Base-by-base conservation (phyloP, 2,113 vertebrate genomes). In the Phyllopteryx taeniolatus region DNA sequence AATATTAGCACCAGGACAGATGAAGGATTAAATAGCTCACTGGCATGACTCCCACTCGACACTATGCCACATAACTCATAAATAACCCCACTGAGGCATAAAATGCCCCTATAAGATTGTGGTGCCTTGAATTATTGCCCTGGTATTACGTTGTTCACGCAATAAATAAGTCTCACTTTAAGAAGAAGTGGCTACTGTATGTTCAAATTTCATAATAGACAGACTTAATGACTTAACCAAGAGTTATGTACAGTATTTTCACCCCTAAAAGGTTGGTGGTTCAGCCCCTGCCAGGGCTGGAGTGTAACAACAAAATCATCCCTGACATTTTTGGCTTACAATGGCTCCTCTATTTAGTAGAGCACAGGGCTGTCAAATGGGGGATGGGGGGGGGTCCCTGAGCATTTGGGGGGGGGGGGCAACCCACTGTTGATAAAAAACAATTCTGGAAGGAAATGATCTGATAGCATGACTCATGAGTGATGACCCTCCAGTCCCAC, bases 1-100 rank as follows among this genome's bases (percentile, higher is more conserved):
- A 79, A 76, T 79, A 83, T 79, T 82, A 78, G 77, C 84, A 86
- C 79, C 76, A 74, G 71, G 68, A 86, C 67, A 73, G 82, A 83
- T 78, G 76, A 79, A 75, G 79, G 70, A 73, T 72, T 10, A 22
- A 68, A 76, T 84, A 74, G 83, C 75, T 79, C 62, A 4, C 60
- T 86, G 83, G 83, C 87, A 79, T 2, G 35, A 79, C 81, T 87
- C 83, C 79, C 81, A 73, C 80, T 68, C 67, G 31, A 14, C 56
- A 13, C 22, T 57, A n/a, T 4, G 22, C 22, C 31, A 60, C 27
- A 14, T 33, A 17, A 35, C 31, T 17, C 13, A 60, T 33, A 27
- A 33, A 60, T 59, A 59, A 59, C 13, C 56, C 56, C 19, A 20
- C 20, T 56, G 20, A 13, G 56, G 27, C 11, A 13, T 31, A 13